These are phyloP conservation scores for Platygyra sinensis DNA, from an alignment of 64 coral and sea anemone genomes.

Conservation along the genomic window DNA sequence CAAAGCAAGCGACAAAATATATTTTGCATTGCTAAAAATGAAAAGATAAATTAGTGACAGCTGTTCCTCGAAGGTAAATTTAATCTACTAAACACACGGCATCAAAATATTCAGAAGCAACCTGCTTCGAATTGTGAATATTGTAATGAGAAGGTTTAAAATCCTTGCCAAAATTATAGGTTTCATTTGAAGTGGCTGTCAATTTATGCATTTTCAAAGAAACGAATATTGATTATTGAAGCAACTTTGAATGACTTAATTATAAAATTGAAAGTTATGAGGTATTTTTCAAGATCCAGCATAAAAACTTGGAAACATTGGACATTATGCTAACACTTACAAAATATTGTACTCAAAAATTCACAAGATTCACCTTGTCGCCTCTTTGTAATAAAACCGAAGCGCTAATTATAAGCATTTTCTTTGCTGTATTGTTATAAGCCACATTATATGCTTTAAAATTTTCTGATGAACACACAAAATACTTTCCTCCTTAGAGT, in stretches of 20 bases:
- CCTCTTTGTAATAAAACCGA: not conserved
- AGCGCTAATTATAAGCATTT: slow-evolving; percentile 2
- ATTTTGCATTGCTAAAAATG: not conserved
- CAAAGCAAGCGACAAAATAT: not conserved
- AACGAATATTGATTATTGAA: not conserved
- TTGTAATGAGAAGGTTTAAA: slow-evolving; percentile 24
- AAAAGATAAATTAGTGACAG: not conserved
- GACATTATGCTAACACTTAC: not conserved
- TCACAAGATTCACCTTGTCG: no score
- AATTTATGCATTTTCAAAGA: not conserved
- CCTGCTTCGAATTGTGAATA: slow-evolving; percentile 33
- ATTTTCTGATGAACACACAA: not conserved
- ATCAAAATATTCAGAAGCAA: slow-evolving; percentile 26
- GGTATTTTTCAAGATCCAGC: not conserved
- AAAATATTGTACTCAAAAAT: not conserved
- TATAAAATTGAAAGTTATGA: not conserved
- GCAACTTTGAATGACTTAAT: not conserved
- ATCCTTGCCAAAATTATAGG: slow-evolving; percentile 1
- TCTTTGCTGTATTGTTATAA: not conserved
- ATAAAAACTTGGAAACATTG: not conserved
- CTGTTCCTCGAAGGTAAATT: not conserved
- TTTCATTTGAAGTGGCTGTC: not conserved
- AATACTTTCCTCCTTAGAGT: not conserved
- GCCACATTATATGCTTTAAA: not conserved
- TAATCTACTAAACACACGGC: not conserved